These are phyloP conservation scores for Chionoecetes opilio DNA, from an alignment of 1,140 invertebrate genomes.

Conservation along the genomic window DNA sequence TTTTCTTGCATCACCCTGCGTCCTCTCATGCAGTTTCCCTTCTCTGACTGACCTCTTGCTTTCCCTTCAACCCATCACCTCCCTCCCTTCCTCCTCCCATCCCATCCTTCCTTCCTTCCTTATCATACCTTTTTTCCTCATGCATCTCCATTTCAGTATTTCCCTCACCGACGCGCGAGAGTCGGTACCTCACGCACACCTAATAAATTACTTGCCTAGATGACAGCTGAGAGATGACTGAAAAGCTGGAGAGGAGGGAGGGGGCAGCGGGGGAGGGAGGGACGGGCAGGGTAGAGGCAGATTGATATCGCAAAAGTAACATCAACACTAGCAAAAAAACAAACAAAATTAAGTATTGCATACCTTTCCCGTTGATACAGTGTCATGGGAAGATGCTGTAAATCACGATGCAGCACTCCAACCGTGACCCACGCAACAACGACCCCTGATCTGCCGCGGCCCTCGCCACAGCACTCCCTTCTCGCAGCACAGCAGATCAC, in stretches of 20 bases:
- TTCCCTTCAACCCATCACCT: background rate
- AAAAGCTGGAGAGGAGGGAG: background rate
- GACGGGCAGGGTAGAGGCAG: background rate
- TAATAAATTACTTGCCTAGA: background rate
- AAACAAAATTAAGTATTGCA: background rate
- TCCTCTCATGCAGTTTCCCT: conserved; percentile 16
- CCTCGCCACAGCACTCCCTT: background rate
- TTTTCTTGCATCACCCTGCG: conserved; percentile 18
- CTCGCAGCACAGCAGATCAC: background rate
- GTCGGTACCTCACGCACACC: background rate
- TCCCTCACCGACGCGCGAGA: background rate
- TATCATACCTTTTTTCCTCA: background rate
- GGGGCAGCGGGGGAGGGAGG: background rate
- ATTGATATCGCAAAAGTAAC: background rate
- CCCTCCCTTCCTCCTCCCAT: background rate
- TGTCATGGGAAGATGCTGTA: background rate
- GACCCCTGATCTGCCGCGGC: background rate
- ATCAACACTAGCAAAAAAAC: background rate
- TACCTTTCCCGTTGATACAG: background rate
- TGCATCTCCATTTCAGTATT: background rate
- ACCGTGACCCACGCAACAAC: background rate
- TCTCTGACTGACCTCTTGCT: conserved; percentile 11
- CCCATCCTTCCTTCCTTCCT: background rate
- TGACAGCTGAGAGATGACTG: background rate
- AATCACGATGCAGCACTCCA: background rate